Evolutionary conservation across 2,113 vertebrate genomes (phyloP).

Genomic region (Zapornia atra): DNA sequence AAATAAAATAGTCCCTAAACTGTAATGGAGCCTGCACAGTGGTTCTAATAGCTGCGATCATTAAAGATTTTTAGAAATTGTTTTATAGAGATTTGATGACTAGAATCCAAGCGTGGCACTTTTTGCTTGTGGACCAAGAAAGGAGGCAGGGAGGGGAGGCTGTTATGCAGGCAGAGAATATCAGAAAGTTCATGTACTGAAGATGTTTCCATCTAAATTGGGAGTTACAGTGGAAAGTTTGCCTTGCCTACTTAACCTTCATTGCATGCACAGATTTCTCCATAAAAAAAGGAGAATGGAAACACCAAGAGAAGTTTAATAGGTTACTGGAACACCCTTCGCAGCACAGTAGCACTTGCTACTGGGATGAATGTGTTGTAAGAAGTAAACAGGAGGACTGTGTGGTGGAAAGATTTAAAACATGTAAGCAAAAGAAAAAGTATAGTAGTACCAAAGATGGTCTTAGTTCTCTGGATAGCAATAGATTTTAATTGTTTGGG

Average conservation of each 20-base stretch:
- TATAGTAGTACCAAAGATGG: not conserved
- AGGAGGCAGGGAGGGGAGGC: not conserved
- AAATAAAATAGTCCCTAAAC: not conserved
- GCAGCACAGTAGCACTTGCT: not conserved
- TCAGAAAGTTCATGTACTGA: not conserved
- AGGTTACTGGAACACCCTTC: not conserved
- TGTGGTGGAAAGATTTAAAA: not conserved
- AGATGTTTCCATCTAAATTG: not conserved
- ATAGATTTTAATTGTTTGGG: not conserved
- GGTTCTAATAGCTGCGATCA: not conserved
- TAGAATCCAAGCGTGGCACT: not conserved
- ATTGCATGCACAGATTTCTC: not conserved
- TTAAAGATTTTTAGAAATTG: not conserved
- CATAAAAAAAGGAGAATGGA: not conserved
- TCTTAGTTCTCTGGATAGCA: not conserved
- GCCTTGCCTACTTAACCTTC: not conserved
- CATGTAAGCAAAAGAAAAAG: not conserved
- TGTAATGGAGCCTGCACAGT: not conserved
- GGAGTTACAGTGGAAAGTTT: not conserved
- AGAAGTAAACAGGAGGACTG: accelerated
- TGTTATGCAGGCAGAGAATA: not conserved
- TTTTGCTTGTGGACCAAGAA: not conserved
- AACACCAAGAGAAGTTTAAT: not conserved
- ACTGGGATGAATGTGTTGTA: not conserved
- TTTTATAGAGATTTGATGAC: not conserved